Evolutionary conservation across 2,888 invertebrate species (phyloP).

Genomic region (Dendrolimus houi): DNA sequence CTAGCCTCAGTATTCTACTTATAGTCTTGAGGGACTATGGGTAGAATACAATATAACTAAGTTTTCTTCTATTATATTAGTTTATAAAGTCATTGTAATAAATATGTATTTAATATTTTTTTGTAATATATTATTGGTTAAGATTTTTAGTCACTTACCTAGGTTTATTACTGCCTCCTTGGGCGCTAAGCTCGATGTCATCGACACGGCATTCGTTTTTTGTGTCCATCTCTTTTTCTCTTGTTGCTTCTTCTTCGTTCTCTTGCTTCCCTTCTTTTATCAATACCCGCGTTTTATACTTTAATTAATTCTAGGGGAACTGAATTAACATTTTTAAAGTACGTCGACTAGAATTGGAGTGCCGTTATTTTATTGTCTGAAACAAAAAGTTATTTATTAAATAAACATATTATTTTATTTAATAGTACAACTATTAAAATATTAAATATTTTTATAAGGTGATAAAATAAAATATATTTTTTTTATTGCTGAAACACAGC

Average conservation of each 20-base stretch:
- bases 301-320: slow-evolving; percentile 33
- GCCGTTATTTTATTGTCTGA: slow-evolving; percentile 39
- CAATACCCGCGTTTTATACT: slow-evolving; percentile 12
- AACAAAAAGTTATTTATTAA: slow-evolving; percentile 15
- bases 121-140: too few relatives aligned
- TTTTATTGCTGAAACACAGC: too few relatives aligned
- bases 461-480: too few relatives aligned
- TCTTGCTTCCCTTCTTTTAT: slow-evolving; percentile 21
- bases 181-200: slow-evolving; percentile 64
- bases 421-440: too few relatives aligned
- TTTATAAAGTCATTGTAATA: too few relatives aligned
- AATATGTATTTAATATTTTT: too few relatives aligned
- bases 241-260: slow-evolving; percentile 14
- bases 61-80: too few relatives aligned
- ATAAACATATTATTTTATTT: too few relatives aligned
- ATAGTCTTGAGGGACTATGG: too few relatives aligned
- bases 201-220: slow-evolving; percentile 51
- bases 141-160: slow-evolving; percentile 25
- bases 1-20: too few relatives aligned
- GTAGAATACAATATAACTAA: too few relatives aligned
- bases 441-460: too few relatives aligned
- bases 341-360: slow-evolving; percentile 41
- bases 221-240: slow-evolving; percentile 47
- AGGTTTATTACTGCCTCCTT: slow-evolving; percentile 55
- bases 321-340: slow-evolving; percentile 62